These are phyloP conservation scores for Limnephilus lunatus DNA, from an alignment of 2,888 invertebrate genomes.

Conservation along the genomic window DNA sequence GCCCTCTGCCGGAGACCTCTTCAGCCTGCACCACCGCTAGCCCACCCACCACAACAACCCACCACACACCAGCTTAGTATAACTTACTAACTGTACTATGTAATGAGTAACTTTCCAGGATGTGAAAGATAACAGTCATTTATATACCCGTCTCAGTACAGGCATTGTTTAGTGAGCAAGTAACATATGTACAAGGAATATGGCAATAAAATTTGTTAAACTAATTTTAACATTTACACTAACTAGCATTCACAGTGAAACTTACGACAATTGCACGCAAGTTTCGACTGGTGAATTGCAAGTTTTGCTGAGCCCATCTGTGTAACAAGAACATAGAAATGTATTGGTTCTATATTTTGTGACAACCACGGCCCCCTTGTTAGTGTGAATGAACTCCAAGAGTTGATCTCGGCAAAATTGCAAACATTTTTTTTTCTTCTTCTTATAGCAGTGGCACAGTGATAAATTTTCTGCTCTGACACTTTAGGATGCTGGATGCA, in stretches of 20 bases:
- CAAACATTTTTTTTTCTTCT: not conserved
- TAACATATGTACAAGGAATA: too few species aligned
- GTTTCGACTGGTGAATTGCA: too few species aligned
- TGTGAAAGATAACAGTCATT: not conserved
- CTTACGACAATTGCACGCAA: not conserved
- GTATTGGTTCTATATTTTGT: not conserved
- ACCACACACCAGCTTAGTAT: not conserved
- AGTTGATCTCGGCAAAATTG: not conserved
- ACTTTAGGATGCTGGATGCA: not conserved
- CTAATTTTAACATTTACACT: not conserved
- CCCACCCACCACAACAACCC: not conserved
- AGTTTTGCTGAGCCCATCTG: not conserved
- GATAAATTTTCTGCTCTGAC: not conserved
- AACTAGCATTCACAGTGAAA: not conserved
- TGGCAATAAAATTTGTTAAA: not conserved
- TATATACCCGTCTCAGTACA: too few species aligned
- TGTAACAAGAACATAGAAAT: not conserved
- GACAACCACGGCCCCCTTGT: not conserved
- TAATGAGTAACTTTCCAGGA: not conserved
- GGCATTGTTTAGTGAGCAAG: too few species aligned
- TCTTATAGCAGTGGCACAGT: not conserved
- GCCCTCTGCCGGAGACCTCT: constrained; percentile 96
- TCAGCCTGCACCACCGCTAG: constrained; percentile 79
- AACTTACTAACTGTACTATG: not conserved
- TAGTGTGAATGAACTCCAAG: not conserved